phyloP scores from a whole-genome alignment of 2,113 vertebrate species.

The Seriola dumerili region DNA sequence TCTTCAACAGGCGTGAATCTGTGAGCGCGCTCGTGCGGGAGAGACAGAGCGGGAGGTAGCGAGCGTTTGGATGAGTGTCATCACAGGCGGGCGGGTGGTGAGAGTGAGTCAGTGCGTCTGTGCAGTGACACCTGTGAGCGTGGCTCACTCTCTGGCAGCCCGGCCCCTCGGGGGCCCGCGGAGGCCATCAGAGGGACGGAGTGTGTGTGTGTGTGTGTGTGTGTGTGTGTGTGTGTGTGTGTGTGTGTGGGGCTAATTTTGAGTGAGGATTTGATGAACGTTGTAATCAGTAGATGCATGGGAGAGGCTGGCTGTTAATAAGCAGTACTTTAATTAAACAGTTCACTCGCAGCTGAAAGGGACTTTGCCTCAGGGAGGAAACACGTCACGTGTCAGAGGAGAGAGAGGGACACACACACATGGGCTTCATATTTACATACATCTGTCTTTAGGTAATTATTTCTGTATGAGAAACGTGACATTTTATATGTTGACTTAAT shows the following conservation, averaged over 20 bases:
- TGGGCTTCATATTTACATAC: not conserved
- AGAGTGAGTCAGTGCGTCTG: slow-evolving; percentile 40
- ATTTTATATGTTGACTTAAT: too few species aligned
- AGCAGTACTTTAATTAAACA: slow-evolving; percentile 31
- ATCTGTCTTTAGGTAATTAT: too few species aligned
- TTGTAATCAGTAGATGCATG: not conserved
- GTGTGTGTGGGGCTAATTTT: too few species aligned
- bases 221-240: not conserved
- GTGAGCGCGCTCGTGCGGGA: not conserved
- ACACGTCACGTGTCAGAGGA: too few species aligned
- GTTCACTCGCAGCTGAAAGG: slow-evolving; percentile 12
- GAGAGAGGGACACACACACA: not conserved
- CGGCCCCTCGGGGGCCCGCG: not conserved
- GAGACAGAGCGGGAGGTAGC: not conserved
- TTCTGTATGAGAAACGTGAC: too few species aligned
- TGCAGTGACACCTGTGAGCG: slow-evolving; percentile 46
- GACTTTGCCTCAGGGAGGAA: not conserved
- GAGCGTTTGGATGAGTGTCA: slow-evolving; percentile 14
- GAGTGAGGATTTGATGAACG: too few species aligned
- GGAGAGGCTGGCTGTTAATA: not conserved
- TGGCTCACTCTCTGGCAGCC: slow-evolving; percentile 43
- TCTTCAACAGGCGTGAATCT: not conserved
- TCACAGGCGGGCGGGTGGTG: slow-evolving; percentile 19
- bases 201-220: not conserved
- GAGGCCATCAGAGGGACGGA: slow-evolving; percentile 23